Conservation (phyloP, 2,888 invertebrate species). For the Heterodera filipjevi region DNA sequence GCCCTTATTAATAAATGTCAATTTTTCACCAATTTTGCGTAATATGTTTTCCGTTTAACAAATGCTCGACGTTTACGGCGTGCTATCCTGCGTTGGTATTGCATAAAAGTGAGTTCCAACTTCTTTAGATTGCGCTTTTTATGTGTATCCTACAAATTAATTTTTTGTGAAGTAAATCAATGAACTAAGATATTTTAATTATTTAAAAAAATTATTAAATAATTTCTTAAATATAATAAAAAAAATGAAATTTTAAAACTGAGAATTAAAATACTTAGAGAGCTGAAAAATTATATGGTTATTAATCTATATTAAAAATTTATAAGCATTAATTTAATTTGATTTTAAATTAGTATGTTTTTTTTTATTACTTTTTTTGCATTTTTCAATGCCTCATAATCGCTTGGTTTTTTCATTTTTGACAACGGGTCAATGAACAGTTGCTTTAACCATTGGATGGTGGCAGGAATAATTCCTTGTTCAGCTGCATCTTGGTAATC, state of each 20-base stretch:
- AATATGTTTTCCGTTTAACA: neutral
- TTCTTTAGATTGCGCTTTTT: neutral
- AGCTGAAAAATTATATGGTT: too few species aligned
- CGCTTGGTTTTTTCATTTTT: neutral
- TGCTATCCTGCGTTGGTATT: neutral
- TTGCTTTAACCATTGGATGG: conserved; percentile 2
- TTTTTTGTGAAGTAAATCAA: too few species aligned
- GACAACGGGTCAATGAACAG: neutral
- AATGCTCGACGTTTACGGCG: neutral
- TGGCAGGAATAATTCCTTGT: neutral
- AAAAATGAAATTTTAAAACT: too few species aligned
- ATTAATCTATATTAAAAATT: too few species aligned
- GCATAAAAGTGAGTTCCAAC: neutral
- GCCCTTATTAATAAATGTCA: neutral
- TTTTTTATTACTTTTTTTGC: neutral
- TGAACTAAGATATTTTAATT: too few species aligned
- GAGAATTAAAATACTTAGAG: too few species aligned
- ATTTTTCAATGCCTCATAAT: neutral
- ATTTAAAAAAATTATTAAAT: too few species aligned
- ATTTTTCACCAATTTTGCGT: conserved; percentile 1
- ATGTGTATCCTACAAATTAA: neutral
- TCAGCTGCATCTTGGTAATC: neutral
- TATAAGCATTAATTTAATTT: too few species aligned
- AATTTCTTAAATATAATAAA: too few species aligned
- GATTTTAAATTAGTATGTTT: too few species aligned